Base-by-base conservation (phyloP, 2,888 invertebrate species). In the Calephelis perditalis region DNA sequence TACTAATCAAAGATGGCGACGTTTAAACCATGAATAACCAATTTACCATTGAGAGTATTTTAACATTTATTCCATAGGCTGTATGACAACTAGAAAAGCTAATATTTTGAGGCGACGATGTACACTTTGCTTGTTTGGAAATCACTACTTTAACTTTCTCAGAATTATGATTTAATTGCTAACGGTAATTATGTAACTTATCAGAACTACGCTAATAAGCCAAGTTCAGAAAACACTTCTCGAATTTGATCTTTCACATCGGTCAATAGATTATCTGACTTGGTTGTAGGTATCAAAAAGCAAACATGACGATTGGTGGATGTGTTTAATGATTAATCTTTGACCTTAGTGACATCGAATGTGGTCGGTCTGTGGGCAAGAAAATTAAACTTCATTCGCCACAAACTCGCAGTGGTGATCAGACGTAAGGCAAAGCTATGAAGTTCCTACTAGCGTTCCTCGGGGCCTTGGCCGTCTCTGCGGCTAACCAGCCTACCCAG, bases 401-500 rank as follows among this genome's bases (percentile, higher is more conserved):
- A 78, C 77, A 76, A 65, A 77, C 73, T 62, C 79, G 70, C 66
- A 68, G 84, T 76, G 79, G 78, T 74, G 81, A 76, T 73, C 81
- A 79, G 82, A 76, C 84, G 74, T 68, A 64, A 56, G 71, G 62
- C 66, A 62, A 63, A 62, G 66, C 66, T 67, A 88, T 85, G 87
- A 81, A 81, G 75, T 67, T 74, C 60, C 70, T 85, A 37, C 45
- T 82, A 56, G 72, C 76, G 59, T 67, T 86, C 63, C 78, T 80
- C 65, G 83, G 79, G 61, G 69, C 83, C 5, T 64, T 83, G 67
- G 71, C 70, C 40, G 40, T 70, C 37, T 84, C 84, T 68, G 71
- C 79, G n/a, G 78, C 84, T 45, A 75, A 76, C 81, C 86, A 40
- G 78, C 83, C 7, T 73, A 78, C 87, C 37, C 91, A 91, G 62